A percentile compares a stretch with the other conserved stretches of the same genome.
Evolutionary conservation across 2,888 invertebrate species (phyloP).

Genomic region (Euplexia lucipara): DNA sequence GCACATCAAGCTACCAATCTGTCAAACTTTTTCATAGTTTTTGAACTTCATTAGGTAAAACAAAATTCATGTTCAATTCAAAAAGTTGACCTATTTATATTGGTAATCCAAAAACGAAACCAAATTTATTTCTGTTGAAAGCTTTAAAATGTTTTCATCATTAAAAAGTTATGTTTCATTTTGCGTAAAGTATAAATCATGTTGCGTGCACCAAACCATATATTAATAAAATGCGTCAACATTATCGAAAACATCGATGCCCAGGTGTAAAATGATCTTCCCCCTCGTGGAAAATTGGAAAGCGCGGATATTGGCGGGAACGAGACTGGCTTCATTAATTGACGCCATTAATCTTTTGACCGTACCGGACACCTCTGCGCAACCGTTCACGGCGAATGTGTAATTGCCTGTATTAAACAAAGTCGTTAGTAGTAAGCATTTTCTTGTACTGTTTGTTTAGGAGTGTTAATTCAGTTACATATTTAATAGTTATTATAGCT

Average conservation of each 20-base stretch:
- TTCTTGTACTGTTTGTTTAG: slow-evolving; percentile 45
- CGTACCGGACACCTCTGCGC: slow-evolving; percentile 72
- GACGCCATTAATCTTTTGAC: slow-evolving; percentile 83
- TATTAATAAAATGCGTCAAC: slow-evolving; percentile 73
- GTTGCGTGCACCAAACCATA: slow-evolving; percentile 45
- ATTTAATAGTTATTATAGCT: slow-evolving; percentile 26
- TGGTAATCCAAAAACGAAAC: neutral
- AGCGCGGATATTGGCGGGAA: slow-evolving; percentile 75
- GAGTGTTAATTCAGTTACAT: slow-evolving; percentile 30
- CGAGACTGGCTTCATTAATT: slow-evolving; percentile 77
- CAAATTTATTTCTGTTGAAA: neutral
- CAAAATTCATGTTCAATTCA: neutral
- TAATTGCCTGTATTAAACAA: slow-evolving; percentile 50
- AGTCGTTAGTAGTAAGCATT: slow-evolving; percentile 36
- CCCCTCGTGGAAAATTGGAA: slow-evolving; percentile 74
- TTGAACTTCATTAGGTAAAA: too few relatives aligned
- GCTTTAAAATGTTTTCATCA: neutral
- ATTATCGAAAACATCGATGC: slow-evolving; percentile 62
- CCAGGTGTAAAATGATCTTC: slow-evolving; percentile 76
- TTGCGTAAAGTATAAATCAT: slow-evolving; percentile 41
- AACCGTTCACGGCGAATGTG: slow-evolving; percentile 50
- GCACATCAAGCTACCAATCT: too few relatives aligned
- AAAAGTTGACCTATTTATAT: neutral
- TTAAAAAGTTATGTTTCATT: neutral
- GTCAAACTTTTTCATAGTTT: too few relatives aligned